Base-by-base conservation (phyloP, 2,797 vertebrate species). In the Notamacropus eugenii region DNA sequence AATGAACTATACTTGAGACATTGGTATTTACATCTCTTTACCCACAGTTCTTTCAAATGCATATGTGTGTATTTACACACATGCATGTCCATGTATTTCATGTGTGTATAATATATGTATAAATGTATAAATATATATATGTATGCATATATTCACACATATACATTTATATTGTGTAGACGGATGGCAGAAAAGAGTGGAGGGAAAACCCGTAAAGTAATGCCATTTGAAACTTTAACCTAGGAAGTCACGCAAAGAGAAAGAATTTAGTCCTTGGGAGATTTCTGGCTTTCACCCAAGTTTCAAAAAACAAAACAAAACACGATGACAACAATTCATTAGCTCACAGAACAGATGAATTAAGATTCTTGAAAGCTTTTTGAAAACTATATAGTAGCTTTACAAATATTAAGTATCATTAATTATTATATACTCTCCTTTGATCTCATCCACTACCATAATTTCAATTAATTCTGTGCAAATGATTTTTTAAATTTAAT, bases 21-120 rank as follows among this genome's bases (percentile, higher is more conserved):
- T 96, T 92, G 54, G 12, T 93, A 29, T 93, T 94, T 62, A 52
- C 24, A 13, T 97, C 0, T 92, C 2, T 92, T n/a, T 74, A n/a
- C 29, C 90, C 92, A 28, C 46, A 46, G 97, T 54, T 5, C 55
- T 91, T 91, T 91, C 74, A 27, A 31, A 87, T 24, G 0, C 91
- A 82, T n/a, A 34, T 82, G 67, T 40, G n/a, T 82, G 11, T 82
- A 22, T 40, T 40, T 82, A 82, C 19, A 82, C 19, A 82, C 19
- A 82, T 67, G 12, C 34, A n/a, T 8, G 74, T 46, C 1, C 9
- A 27, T 87, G 74, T 13, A 40, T 9, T 40, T 3, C 19, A 82
- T 82, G 19, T 82, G 6, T 13, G 28, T n/a, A 67, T 67, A 19
- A n/a, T n/a, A 19, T 46, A 46, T 46, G 2, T 46, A 46, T 46